A percentile compares a stretch with the other conserved stretches of the same genome.
Evolutionary conservation across 2,888 invertebrate genomes (phyloP).

Genomic region (Timandra comae): DNA sequence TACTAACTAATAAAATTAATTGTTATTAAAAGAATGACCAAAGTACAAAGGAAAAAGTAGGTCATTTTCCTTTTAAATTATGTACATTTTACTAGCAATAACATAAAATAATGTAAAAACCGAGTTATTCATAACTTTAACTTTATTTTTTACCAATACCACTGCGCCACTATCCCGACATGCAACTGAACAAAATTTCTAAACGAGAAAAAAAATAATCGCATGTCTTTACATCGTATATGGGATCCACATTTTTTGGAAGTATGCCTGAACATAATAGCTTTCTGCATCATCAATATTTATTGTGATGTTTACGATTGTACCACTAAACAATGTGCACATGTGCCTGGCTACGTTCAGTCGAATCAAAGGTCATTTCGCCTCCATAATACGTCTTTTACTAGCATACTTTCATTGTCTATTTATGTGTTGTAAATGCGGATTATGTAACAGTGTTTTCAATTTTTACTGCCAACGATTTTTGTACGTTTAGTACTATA

Average conservation of each 20-base stretch:
- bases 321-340: conserved; percentile 49
- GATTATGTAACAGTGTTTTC: too few relatives aligned
- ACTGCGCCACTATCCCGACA: background rate
- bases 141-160: too few relatives aligned
- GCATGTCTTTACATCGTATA: conserved; percentile 65
- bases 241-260: conserved; percentile 59
- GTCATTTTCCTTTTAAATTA: too few relatives aligned
- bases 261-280: conserved; percentile 63
- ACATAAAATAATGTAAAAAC: too few relatives aligned
- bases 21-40: too few relatives aligned
- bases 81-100: too few relatives aligned
- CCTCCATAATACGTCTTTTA: conserved; percentile 1
- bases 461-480: too few relatives aligned
- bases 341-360: conserved; percentile 38
- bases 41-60: too few relatives aligned
- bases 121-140: too few relatives aligned
- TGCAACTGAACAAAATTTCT: conserved; percentile 13
- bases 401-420: conserved; percentile 1
- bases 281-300: conserved; percentile 69
- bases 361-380: conserved; percentile 26
- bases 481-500: too few relatives aligned
- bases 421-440: background rate
- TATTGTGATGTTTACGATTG: conserved; percentile 64
- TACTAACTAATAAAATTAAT: too few relatives aligned
- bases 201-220: conserved; percentile 48